Conservation (phyloP, 1,140 invertebrate species). For the Mesaphorura yosii region DNA sequence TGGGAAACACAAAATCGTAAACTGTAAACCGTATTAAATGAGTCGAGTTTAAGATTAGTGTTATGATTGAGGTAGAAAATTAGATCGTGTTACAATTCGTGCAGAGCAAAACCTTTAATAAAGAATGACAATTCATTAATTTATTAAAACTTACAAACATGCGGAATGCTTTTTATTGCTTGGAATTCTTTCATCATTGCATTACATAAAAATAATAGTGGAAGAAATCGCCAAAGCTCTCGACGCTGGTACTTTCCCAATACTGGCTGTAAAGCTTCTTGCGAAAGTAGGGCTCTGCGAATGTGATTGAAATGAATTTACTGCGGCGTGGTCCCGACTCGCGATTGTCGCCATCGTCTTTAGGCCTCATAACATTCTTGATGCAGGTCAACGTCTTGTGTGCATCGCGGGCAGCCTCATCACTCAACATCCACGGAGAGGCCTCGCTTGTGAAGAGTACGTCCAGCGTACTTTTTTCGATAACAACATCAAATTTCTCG, state of each 20-base stretch:
- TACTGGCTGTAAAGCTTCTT: conserved; percentile 36
- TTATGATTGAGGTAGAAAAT: too few species aligned
- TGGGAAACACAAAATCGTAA: too few species aligned
- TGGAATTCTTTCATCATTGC: too few species aligned
- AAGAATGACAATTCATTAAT: too few species aligned
- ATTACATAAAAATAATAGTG: conserved; percentile 41
- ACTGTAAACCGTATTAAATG: too few species aligned
- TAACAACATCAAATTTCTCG: conserved; percentile 40
- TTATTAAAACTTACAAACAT: too few species aligned
- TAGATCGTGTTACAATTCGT: too few species aligned
- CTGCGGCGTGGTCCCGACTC: too few species aligned
- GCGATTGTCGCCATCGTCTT: too few species aligned
- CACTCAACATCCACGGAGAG: conserved; percentile 39
- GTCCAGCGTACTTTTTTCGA: conserved; percentile 46
- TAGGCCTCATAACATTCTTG: conserved; percentile 34
- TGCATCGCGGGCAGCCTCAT: conserved; percentile 33
- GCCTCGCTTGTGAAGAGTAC: conserved; percentile 41
- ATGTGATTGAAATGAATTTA: conserved; percentile 43
- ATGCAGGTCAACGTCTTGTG: conserved; percentile 35
- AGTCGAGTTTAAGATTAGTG: too few species aligned
- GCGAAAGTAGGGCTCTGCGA: conserved; percentile 44
- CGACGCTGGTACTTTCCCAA: conserved; percentile 34
- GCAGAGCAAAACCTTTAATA: too few species aligned
- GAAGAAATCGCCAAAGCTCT: conserved; percentile 38
- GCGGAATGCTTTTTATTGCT: too few species aligned